Percentiles rank a stretch among this genome's conserved stretches.
These are phyloP conservation scores for Alethe castanea DNA, from an alignment of 2,113 vertebrate genomes.

Conservation along the genomic window DNA sequence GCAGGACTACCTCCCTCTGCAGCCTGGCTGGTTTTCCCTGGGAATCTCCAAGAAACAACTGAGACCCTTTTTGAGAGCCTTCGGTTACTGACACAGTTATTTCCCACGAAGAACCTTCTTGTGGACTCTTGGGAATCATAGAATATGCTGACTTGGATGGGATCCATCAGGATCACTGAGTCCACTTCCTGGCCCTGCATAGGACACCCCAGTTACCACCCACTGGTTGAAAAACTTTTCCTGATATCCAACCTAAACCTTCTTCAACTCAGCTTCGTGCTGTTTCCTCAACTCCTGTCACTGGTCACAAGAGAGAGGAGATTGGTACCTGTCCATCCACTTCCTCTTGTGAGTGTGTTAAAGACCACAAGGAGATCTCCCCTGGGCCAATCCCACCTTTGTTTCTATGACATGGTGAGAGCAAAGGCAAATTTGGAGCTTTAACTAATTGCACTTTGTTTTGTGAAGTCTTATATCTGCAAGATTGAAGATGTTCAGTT, in stretches of 20 bases:
- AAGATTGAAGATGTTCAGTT: not conserved
- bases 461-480: not conserved
- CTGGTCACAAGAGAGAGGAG: not conserved
- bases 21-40: not conserved
- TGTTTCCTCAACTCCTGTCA: not conserved
- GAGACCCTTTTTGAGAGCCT: not conserved
- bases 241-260: not conserved
- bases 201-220: not conserved
- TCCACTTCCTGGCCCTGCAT: not conserved
- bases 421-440: not conserved
- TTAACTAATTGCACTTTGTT: accelerated
- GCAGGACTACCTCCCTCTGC: accelerated
- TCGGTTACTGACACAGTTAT: not conserved
- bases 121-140: not conserved
- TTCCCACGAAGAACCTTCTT: not conserved
- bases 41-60: not conserved
- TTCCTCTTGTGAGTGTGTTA: not conserved
- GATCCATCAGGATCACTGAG: not conserved
- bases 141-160: not conserved
- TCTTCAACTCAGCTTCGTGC: not conserved
- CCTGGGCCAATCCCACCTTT: not conserved
- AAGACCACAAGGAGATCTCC: not conserved
- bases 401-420: not conserved
- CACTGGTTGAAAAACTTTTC: not conserved
- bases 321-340: not conserved